phyloP scores from a whole-genome alignment of 2,797 vertebrate species.

The Parauchenoglanis punctatus region DNA sequence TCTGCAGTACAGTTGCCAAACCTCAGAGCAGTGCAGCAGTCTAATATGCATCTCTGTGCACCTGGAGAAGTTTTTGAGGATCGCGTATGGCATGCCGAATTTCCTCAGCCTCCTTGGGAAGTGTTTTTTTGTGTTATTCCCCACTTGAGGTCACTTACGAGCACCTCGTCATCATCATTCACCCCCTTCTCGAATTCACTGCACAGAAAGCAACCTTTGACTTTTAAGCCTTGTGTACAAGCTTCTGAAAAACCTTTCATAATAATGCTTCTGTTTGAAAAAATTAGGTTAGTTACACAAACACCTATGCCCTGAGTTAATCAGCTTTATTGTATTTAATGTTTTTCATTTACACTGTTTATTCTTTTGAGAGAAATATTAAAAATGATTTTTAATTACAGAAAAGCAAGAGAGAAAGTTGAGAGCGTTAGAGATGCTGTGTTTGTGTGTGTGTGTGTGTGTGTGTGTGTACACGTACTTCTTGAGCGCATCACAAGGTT shows the following conservation, averaged over 20 bases:
- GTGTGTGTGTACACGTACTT: background rate
- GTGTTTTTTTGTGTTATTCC: background rate
- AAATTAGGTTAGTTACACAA: background rate
- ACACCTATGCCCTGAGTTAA: background rate
- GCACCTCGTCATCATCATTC: background rate
- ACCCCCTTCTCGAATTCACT: background rate
- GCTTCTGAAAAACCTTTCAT: background rate
- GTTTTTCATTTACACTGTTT: background rate
- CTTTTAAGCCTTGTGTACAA: background rate
- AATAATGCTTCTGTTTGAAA: background rate
- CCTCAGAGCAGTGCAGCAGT: background rate
- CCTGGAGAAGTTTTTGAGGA: background rate
- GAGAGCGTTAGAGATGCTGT: background rate
- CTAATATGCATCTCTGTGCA: background rate
- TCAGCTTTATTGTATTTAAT: no score
- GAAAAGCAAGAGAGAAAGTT: background rate
- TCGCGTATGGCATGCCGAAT: background rate
- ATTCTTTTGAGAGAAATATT: background rate
- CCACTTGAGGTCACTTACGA: background rate
- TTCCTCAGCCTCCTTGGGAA: background rate
- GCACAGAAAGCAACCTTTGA: background rate
- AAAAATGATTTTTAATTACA: background rate
- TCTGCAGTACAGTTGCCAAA: background rate
- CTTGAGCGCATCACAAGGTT: conserved; percentile 15
- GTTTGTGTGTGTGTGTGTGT: background rate